phyloP scores from a whole-genome alignment of 1,140 invertebrate genomes.

The Drosophila saltans region DNA sequence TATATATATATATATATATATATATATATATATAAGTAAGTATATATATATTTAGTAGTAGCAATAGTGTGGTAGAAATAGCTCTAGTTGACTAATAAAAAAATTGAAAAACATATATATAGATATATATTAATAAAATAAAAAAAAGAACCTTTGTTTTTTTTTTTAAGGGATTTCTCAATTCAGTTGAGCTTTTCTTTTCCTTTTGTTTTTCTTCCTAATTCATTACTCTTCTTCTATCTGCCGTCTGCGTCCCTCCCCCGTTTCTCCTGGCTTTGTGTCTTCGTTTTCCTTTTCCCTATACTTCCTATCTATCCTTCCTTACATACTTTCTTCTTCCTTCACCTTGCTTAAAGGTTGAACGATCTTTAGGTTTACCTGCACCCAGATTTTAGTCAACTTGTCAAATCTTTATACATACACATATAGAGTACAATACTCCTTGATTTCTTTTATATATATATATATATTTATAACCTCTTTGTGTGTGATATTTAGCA shows the following conservation, averaged over 20 bases:
- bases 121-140: not conserved
- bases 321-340: not conserved
- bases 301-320: not conserved
- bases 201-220: conserved; percentile 27
- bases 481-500: not conserved
- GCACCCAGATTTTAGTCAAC: conserved; percentile 5
- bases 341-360: conserved; percentile 1
- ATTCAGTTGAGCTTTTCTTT: conserved; percentile 35
- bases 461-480: conserved; percentile 3
- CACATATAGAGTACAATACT: not conserved
- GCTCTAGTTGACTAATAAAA: conserved; percentile 20
- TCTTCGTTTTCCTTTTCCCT: not conserved
- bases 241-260: too few relatives aligned
- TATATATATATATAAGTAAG: conserved; percentile 25
- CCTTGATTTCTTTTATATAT: not conserved
- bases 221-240: conserved; percentile 19
- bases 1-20: conserved; percentile 22
- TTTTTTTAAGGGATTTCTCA: conserved; percentile 4
- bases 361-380: conserved; percentile 9
- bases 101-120: not conserved
- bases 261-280: too few relatives aligned
- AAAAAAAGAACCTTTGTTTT: conserved; percentile 41
- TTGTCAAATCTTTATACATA: conserved; percentile 5
- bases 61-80: conserved; percentile 4
- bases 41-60: conserved; percentile 23